Evolutionary conservation across 1,140 invertebrate species (phyloP).

Genomic region (Platyscapa corneri): DNA sequence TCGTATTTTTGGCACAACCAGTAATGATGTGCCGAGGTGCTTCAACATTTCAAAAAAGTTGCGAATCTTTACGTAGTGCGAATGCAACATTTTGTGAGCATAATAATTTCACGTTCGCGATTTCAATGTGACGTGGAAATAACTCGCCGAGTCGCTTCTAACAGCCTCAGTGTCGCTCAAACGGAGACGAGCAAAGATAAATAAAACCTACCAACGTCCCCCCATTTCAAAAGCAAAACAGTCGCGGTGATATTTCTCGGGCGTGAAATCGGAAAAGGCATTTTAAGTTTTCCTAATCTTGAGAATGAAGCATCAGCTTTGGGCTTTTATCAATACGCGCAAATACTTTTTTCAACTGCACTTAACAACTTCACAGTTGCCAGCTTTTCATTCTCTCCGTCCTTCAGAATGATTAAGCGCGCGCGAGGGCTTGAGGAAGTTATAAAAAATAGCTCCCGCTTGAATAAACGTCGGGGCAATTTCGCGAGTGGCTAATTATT

Average conservation of each 20-base stretch:
- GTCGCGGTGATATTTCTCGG: not conserved
- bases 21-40: too few species aligned
- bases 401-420: not conserved
- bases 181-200: not conserved
- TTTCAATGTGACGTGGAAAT: not conserved
- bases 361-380: slow-evolving; percentile 6
- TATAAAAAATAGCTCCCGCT: slow-evolving; percentile 1
- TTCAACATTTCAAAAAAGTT: too few species aligned
- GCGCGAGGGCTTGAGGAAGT: not conserved
- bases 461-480: slow-evolving; percentile 18
- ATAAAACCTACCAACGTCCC: not conserved
- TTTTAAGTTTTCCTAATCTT: not conserved
- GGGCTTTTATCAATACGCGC: not conserved
- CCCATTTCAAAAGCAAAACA: not conserved
- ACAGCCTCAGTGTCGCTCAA: not conserved
- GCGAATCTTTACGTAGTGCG: too few species aligned
- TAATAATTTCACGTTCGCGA: not conserved
- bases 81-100: not conserved
- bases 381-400: not conserved
- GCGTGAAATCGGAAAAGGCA: not conserved
- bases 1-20: too few species aligned
- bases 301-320: not conserved
- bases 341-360: not conserved
- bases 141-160: not conserved
- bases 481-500: slow-evolving; percentile 39